Percentiles rank a stretch among this genome's conserved stretches.
Conservation (phyloP, 2,113 vertebrate genomes). For the Isichthys henryi region DNA sequence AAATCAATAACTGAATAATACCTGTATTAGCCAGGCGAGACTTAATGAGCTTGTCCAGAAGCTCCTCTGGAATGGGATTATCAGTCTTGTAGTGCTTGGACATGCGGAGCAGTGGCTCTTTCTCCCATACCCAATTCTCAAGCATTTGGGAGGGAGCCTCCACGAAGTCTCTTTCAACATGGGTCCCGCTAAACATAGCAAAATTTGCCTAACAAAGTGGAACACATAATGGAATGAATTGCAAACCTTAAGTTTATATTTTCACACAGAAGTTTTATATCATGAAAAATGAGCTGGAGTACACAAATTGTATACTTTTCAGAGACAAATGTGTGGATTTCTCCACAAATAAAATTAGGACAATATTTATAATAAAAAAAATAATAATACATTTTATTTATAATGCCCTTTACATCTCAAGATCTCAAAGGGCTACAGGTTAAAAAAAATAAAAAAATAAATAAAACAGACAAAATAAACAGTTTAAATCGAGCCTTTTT, state of each 20-base stretch:
- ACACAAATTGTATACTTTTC: background rate
- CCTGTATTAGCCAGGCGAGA: slow-evolving; percentile 93
- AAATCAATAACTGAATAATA: slow-evolving; percentile 28
- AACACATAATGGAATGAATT: background rate
- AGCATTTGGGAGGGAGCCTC: slow-evolving; percentile 96
- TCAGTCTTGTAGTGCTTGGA: slow-evolving; percentile 79
- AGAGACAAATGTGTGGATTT: background rate
- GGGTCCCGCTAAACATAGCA: slow-evolving; percentile 94
- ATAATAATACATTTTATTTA: no score
- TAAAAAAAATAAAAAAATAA: no score
- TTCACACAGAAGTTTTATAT: background rate
- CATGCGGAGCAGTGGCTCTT: slow-evolving; percentile 83
- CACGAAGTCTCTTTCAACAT: slow-evolving; percentile 92
- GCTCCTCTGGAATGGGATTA: slow-evolving; percentile 66
- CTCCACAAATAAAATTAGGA: background rate
- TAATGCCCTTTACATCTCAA: no score
- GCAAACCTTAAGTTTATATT: background rate
- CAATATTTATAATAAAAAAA: no score
- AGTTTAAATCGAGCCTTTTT: no score
- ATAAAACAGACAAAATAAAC: no score
- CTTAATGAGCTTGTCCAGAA: slow-evolving; percentile 84
- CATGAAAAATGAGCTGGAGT: background rate
- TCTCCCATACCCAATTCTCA: slow-evolving; percentile 99
- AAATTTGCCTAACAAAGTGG: slow-evolving; percentile 73
- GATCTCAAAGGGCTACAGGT: no score